A percentile compares a stretch with the other conserved stretches of the same genome.
Evolutionary conservation across 1,140 invertebrate species (phyloP).

Genomic region (Bilobella aurantiaca): DNA sequence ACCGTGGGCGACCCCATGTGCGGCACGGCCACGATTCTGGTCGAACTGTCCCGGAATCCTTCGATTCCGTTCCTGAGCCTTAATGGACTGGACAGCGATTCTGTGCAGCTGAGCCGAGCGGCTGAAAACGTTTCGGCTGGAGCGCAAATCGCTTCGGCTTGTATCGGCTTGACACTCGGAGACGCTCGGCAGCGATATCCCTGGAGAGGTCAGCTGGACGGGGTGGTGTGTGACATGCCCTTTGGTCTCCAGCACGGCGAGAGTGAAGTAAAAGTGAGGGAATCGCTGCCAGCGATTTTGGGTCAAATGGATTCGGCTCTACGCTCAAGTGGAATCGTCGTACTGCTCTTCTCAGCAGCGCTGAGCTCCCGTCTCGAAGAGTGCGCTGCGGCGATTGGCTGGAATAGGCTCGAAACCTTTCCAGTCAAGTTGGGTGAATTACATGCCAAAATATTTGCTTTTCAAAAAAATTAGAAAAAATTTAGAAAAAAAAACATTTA

Average conservation of each 20-base stretch:
- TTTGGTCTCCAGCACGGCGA: slow-evolving; percentile 9
- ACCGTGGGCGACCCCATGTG: slow-evolving; percentile 6
- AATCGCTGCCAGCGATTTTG: not conserved
- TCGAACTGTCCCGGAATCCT: slow-evolving; percentile 2
- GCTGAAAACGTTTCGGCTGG: not conserved
- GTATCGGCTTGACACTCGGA: not conserved
- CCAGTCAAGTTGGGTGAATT: slow-evolving; percentile 9
- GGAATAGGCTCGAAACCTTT: not conserved
- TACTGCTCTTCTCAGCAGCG: not conserved
- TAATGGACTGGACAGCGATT: not conserved
- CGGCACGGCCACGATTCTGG: slow-evolving; percentile 3
- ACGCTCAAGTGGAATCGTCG: not conserved
- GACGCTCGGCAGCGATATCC: not conserved
- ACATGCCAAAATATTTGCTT: not conserved
- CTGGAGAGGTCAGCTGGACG: not conserved
- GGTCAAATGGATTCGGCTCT: not conserved
- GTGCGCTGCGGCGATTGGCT: not conserved
- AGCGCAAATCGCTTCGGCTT: not conserved
- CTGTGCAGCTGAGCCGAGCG: not conserved
- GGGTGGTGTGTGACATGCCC: slow-evolving; percentile 9
- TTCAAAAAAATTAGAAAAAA: slow-evolving; percentile 4
- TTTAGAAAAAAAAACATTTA: no score
- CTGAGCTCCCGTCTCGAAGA: not conserved
- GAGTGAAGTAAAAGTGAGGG: not conserved
- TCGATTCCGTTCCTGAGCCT: not conserved